These are phyloP conservation scores for Papilio polyxenes DNA, from an alignment of 1,140 invertebrate species.

Conservation along the genomic window DNA sequence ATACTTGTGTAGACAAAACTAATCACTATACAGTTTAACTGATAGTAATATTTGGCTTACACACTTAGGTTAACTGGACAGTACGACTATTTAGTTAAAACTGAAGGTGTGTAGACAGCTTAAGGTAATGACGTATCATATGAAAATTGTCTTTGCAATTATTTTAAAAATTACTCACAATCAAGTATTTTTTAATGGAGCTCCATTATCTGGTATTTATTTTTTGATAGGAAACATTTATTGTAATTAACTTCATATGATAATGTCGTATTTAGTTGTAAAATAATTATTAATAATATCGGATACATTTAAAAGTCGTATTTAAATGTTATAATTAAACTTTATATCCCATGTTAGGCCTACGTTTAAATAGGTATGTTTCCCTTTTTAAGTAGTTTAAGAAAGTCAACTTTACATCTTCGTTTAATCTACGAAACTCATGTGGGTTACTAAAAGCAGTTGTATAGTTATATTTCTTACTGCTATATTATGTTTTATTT, in stretches of 20 bases:
- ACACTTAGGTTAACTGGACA: no score
- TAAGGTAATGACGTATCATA: background rate
- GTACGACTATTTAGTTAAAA: no score
- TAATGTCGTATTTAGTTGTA: background rate
- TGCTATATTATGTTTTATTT: background rate
- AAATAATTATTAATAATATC: background rate
- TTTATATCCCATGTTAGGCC: no score
- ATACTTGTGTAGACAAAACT: no score
- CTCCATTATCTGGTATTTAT: slow-evolving; percentile 9
- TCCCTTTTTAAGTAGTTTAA: no score
- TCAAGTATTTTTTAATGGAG: background rate
- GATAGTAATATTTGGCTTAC: no score
- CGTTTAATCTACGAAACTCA: no score
- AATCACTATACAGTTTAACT: no score
- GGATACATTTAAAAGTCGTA: background rate
- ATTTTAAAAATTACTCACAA: slow-evolving; percentile 8
- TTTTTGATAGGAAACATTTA: background rate
- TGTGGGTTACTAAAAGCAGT: no score
- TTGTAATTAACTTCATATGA: background rate
- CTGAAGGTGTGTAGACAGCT: no score
- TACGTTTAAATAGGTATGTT: no score
- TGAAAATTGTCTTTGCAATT: background rate
- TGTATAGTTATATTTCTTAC: background rate
- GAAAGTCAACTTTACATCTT: no score
- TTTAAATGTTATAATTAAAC: background rate